A percentile compares a stretch with the other conserved stretches of the same genome.
Evolutionary conservation across 2,888 invertebrate species (phyloP).

Genomic region (Ceriagrion tenellum): DNA sequence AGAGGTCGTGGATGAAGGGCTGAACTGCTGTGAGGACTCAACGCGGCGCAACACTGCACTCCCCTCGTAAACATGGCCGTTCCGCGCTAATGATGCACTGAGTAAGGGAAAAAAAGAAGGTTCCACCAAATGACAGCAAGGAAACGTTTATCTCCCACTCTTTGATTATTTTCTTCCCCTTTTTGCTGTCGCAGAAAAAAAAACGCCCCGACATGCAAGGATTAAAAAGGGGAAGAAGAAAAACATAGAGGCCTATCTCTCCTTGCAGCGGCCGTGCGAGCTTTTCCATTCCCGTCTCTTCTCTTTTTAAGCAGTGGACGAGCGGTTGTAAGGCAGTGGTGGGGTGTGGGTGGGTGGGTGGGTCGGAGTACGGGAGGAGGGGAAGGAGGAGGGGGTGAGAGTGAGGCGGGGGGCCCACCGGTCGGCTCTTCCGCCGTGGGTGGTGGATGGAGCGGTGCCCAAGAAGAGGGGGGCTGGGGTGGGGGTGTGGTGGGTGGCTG

Average conservation of each 20-base stretch:
- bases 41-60: conserved; percentile 1
- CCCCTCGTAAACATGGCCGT: conserved; percentile 5
- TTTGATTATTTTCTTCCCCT: not conserved
- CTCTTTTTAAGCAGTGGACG: not conserved
- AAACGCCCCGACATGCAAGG: not conserved
- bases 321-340: not conserved
- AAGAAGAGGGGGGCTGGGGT: not conserved
- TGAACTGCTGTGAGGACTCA: not conserved
- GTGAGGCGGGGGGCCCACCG: not conserved
- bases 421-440: not conserved
- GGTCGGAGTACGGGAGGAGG: too few species aligned
- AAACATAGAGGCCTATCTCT: not conserved
- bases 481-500: not conserved
- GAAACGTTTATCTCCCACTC: not conserved
- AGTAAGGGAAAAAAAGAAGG: not conserved
- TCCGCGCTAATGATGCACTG: conserved; percentile 39
- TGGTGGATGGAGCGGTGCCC: conserved; percentile 41
- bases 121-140: conserved; percentile 27
- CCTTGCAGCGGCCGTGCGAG: not conserved
- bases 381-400: not conserved
- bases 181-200: not conserved
- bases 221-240: not conserved
- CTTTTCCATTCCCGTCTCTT: not conserved
- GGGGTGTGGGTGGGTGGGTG: not conserved
- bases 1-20: not conserved